phyloP scores from a whole-genome alignment of 2,888 invertebrate species.

The Beris chalybata region DNA sequence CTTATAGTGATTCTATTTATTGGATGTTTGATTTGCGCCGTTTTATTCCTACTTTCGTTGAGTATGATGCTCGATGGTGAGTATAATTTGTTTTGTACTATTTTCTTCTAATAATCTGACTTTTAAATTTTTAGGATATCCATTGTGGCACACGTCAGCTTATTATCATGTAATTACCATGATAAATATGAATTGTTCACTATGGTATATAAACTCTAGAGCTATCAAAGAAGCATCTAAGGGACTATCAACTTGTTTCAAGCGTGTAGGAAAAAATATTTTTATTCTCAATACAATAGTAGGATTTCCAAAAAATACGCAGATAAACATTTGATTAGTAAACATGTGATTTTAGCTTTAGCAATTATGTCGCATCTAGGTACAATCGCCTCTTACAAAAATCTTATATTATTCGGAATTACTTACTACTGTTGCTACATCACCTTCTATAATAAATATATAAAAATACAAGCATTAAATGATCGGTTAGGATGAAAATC shows the following conservation, averaged over 20 bases:
- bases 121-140: slow-evolving; percentile 57
- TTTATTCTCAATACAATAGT: no score
- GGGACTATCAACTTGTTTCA: slow-evolving; percentile 60
- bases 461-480: no score
- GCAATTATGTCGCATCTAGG: no score
- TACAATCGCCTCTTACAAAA: no score
- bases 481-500: no score
- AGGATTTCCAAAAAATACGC: no score
- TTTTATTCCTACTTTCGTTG: slow-evolving; percentile 63
- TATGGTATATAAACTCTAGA: slow-evolving; percentile 71
- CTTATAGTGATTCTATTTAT: slow-evolving; percentile 65
- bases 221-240: slow-evolving; percentile 67
- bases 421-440: no score
- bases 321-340: no score
- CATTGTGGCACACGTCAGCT: slow-evolving; percentile 62
- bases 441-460: no score
- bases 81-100: not conserved
- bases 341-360: no score
- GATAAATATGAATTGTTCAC: slow-evolving; percentile 73
- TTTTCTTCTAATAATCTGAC: no score
- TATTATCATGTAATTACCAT: slow-evolving; percentile 67
- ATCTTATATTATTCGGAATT: no score
- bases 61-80: slow-evolving; percentile 62
- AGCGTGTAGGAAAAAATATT: slow-evolving; percentile 30
- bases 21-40: slow-evolving; percentile 64